Percentiles rank a stretch among this genome's conserved stretches.
These are phyloP conservation scores for Sprattus sprattus DNA, from an alignment of 2,113 vertebrate species.

Conservation along the genomic window DNA sequence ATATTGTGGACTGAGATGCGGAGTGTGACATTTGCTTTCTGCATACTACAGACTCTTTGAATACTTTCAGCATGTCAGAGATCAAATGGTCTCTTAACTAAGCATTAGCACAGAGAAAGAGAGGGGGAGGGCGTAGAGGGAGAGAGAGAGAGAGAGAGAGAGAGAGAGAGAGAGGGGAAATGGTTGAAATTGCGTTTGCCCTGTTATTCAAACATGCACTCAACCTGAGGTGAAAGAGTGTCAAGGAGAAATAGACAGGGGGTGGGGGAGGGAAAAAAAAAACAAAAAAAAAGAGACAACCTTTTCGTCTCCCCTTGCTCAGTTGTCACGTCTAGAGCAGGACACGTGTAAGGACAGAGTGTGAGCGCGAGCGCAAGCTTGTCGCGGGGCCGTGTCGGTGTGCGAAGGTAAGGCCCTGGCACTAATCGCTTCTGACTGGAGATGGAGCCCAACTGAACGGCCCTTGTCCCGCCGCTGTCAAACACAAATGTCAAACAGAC, in stretches of 20 bases:
- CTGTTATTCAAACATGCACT: slow-evolving; percentile 64
- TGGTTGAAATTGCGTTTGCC: slow-evolving; percentile 59
- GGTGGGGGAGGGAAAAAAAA: neutral
- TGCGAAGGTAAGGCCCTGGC: slow-evolving; percentile 18
- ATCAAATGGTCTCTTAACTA: slow-evolving; percentile 65
- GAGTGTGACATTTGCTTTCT: slow-evolving; percentile 1
- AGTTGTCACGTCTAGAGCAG: slow-evolving; percentile 64
- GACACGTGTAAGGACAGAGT: slow-evolving; percentile 62
- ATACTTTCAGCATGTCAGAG: slow-evolving; percentile 64
- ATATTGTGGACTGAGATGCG: neutral
- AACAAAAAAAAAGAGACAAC: neutral
- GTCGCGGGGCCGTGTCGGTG: neutral
- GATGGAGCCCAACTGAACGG: slow-evolving; percentile 61
- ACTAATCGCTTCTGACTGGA: slow-evolving; percentile 78
- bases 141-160: neutral
- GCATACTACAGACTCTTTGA: slow-evolving; percentile 56
- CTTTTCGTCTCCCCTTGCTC: slow-evolving; percentile 34
- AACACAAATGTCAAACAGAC: slow-evolving; percentile 82
- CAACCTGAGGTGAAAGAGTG: slow-evolving; percentile 67
- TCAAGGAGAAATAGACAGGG: slow-evolving; percentile 55
- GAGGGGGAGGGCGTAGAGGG: too few species aligned
- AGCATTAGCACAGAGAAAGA: slow-evolving; percentile 46
- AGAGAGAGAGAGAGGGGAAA: slow-evolving; percentile 46
- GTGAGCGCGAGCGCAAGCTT: slow-evolving; percentile 48
- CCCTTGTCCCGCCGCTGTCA: slow-evolving; percentile 77